Conservation (phyloP, 2,888 invertebrate genomes). For the Erebia epiphron region DNA sequence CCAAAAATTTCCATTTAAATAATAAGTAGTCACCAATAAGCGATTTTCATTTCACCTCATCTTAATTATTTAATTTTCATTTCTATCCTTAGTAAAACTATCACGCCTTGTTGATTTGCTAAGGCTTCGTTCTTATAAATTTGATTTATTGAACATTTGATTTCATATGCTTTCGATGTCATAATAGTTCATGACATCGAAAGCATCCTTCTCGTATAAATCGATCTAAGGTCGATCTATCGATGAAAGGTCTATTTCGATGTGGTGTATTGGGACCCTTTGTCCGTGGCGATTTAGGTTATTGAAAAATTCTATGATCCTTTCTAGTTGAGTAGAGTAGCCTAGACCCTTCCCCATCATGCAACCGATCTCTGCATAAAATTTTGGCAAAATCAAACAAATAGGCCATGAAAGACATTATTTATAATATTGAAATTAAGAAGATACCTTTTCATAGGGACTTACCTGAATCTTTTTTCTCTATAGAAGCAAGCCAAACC, state of each 20-base stretch:
- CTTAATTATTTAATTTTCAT: too few species aligned
- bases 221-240: background rate
- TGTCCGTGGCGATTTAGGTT: too few species aligned
- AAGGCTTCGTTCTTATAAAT: background rate
- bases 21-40: too few species aligned
- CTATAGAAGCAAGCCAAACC: slow-evolving; percentile 92
- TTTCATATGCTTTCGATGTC: background rate
- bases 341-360: too few species aligned
- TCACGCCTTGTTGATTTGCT: background rate
- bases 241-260: background rate
- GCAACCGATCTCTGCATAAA: too few species aligned
- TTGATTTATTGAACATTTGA: background rate
- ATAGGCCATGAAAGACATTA: too few species aligned
- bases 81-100: background rate
- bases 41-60: too few species aligned
- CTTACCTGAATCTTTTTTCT: slow-evolving; percentile 85
- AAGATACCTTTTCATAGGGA: background rate
- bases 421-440: too few species aligned
- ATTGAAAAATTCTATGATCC: too few species aligned
- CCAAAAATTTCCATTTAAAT: too few species aligned
- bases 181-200: background rate
- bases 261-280: background rate
- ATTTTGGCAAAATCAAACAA: too few species aligned
- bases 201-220: background rate
- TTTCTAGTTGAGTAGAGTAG: too few species aligned